Evolutionary conservation across 2,888 invertebrate species (phyloP), one percentile per base, ranked within the genome.

Genomic region (Amblyteles armatorius): DNA sequence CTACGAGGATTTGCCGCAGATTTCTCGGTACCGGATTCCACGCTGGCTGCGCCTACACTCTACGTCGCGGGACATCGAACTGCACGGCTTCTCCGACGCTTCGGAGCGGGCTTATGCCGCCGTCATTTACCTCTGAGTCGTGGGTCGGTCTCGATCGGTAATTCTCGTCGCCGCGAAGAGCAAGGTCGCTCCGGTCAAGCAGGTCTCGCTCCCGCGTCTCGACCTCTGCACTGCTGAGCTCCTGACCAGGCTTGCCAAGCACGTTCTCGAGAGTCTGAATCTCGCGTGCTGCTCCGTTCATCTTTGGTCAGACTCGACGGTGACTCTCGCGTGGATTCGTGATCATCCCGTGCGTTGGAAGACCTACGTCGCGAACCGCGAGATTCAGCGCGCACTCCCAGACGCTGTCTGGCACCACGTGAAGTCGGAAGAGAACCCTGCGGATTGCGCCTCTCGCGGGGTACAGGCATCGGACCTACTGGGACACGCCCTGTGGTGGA

Each of bases 291-390:
- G 60, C 3, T 11, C 52, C 7, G 16, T 73, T 16, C 55, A 73
- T 40, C 68, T 78, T 4, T 86, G 78, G 86, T 87, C 91, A 2
- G 90, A 90, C 69, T 89, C 89, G 82, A 60, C 60, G 9, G 29
- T 60, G 11, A 60, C 60, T 9, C 60, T 29, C 29, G 60, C 60
- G 13, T 60, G 60, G 60, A 26, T 60, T 13, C 11, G 29, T 26
- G 60, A 29, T 2, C 22, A 26, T 26, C 60, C 26, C 6, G 29
- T 13, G 0, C 60, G 60, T 3, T 87, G 87, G 86, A 90, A 87
- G 36, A 87, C 88, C 0, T 91, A 89, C 67, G 82, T 91, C 0
- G 87, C 85, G 0, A 91, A 91, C 71, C 68, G 89, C 2, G 88
- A 89, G 48, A 90, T 91, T 4, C 82, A 89, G 6, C 82, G 71